Evolutionary conservation across 2,888 invertebrate genomes (phyloP).

Genomic region (Eurytoma californica): DNA sequence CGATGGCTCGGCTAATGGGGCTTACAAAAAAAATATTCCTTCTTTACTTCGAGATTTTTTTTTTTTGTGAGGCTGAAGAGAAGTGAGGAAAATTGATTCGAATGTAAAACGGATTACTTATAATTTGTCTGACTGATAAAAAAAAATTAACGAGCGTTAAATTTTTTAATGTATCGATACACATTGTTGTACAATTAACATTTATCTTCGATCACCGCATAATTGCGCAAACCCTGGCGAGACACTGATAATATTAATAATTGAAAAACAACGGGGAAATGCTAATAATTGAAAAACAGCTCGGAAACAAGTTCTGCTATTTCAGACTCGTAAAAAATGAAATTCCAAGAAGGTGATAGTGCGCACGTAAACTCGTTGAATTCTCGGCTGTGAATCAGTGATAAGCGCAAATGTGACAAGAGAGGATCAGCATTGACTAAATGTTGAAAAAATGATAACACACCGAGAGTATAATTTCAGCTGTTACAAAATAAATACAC

Average conservation of each 20-base stretch:
- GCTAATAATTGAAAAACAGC: slow-evolving; percentile 20
- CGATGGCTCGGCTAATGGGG: slow-evolving; percentile 38
- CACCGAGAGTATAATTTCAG: slow-evolving; percentile 46
- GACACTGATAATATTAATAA: slow-evolving; percentile 1
- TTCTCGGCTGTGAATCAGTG: slow-evolving; percentile 43
- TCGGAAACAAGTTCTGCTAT: slow-evolving; percentile 9
- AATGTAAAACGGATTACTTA: too few species aligned
- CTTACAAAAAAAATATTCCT: slow-evolving; percentile 11
- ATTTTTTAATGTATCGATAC: too few species aligned
- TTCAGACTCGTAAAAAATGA: slow-evolving; percentile 41
- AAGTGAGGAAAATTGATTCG: too few species aligned
- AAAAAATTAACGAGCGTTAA: too few species aligned
- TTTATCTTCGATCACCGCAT: slow-evolving; percentile 1
- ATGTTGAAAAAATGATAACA: slow-evolving; percentile 51
- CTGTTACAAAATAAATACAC: slow-evolving; percentile 43
- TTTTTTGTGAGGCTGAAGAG: too few species aligned
- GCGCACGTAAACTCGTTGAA: slow-evolving; percentile 2
- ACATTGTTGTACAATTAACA: too few species aligned
- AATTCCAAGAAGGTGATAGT: slow-evolving; percentile 36
- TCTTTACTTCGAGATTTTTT: neutral
- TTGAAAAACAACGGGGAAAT: neutral
- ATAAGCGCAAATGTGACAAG: slow-evolving; percentile 38
- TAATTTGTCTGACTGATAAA: too few species aligned
- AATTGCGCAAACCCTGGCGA: slow-evolving; percentile 10
- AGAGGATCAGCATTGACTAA: slow-evolving; percentile 35